phyloP scores from a whole-genome alignment of 2,113 vertebrate species.

The Ptychochromis oligacanthus region DNA sequence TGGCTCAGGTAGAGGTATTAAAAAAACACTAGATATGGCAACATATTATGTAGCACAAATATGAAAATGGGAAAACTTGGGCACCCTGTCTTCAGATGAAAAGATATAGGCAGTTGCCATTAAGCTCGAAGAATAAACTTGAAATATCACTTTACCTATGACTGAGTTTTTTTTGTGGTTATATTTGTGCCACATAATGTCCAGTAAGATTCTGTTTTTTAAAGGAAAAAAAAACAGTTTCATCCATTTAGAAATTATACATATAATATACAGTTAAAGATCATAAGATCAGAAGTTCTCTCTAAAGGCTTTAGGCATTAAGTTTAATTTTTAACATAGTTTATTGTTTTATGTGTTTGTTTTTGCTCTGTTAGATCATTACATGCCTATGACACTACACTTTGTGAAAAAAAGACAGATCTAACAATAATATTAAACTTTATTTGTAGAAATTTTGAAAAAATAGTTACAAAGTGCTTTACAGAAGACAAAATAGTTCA shows the following conservation, averaged over 20 bases:
- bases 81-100: not conserved
- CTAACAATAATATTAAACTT: not conserved
- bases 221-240: not conserved
- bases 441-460: not conserved
- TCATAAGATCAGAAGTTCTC: not conserved
- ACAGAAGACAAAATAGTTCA: not conserved
- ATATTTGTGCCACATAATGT: not conserved
- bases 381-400: not conserved
- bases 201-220: no score
- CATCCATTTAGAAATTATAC: no score
- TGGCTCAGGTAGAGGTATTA: not conserved
- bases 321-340: not conserved
- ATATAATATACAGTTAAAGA: not conserved
- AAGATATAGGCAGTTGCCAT: not conserved
- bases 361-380: not conserved
- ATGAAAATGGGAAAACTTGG: not conserved
- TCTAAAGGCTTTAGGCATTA: accelerated
- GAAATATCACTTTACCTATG: not conserved
- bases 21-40: not conserved
- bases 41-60: not conserved
- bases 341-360: not conserved
- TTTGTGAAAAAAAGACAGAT: not conserved
- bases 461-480: not conserved
- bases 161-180: no score
- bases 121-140: not conserved